A percentile compares a stretch with the other conserved stretches of the same genome.
Evolutionary conservation across 2,113 vertebrate genomes (phyloP).

Genomic region (Lichenostomus cassidix): DNA sequence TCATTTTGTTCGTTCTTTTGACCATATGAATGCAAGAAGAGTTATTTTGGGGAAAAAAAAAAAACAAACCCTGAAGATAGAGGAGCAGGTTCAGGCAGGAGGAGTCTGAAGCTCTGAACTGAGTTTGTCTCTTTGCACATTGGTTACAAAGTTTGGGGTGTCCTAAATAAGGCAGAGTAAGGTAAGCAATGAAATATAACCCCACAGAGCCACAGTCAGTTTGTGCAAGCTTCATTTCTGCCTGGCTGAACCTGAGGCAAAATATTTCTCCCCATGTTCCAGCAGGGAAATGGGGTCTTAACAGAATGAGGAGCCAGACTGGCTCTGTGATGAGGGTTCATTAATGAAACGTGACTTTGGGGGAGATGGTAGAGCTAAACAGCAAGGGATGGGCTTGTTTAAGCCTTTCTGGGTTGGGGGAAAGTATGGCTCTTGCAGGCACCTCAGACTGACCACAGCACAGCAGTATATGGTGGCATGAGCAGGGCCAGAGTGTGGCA

Average conservation of each 20-base stretch:
- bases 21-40: accelerated
- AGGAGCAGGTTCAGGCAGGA: not conserved
- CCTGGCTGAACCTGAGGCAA: not conserved
- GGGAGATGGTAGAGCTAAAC: not conserved
- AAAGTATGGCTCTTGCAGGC: not conserved
- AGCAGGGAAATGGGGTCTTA: not conserved
- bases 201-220: accelerated
- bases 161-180: not conserved
- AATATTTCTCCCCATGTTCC: not conserved
- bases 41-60: accelerated
- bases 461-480: not conserved
- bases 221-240: not conserved
- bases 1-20: not conserved
- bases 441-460: not conserved
- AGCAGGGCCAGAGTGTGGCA: accelerated
- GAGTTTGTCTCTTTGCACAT: not conserved
- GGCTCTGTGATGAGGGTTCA: not conserved
- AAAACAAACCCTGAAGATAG: not conserved
- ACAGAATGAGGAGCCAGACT: not conserved
- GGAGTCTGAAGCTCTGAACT: not conserved
- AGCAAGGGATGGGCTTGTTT: not conserved
- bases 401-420: not conserved
- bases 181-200: not conserved
- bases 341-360: not conserved
- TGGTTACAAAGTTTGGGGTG: not conserved